A percentile compares a stretch with the other conserved stretches of the same genome.
phyloP scores from a whole-genome alignment of 2,113 vertebrate genomes.

The Prinia subflava region DNA sequence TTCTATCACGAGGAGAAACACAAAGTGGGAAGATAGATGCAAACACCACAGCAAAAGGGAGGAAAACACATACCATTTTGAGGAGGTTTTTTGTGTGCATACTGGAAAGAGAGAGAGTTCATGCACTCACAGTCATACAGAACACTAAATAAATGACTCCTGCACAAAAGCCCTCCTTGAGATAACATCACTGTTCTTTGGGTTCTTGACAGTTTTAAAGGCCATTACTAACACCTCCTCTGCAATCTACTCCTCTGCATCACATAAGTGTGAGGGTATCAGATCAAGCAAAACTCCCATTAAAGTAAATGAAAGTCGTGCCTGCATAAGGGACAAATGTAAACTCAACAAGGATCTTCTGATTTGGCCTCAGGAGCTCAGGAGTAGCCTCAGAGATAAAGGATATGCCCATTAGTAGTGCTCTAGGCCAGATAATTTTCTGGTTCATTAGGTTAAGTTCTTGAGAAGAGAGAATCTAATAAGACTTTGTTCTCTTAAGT shows the following conservation, averaged over 20 bases:
- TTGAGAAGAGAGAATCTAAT: slow-evolving; percentile 9
- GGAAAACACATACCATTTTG: background rate
- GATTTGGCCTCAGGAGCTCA: background rate
- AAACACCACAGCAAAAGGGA: background rate
- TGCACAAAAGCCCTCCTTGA: background rate
- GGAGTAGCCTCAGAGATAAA: background rate
- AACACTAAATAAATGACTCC: background rate
- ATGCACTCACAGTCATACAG: background rate
- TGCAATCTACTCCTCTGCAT: background rate
- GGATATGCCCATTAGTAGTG: background rate
- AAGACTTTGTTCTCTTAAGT: slow-evolving; percentile 36
- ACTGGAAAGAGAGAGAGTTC: background rate
- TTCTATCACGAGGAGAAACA: background rate
- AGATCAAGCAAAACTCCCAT: background rate
- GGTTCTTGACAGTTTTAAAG: background rate
- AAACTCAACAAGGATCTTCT: background rate
- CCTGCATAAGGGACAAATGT: background rate
- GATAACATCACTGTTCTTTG: background rate
- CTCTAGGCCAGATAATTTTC: slow-evolving; percentile 28
- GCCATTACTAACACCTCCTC: slow-evolving; percentile 14
- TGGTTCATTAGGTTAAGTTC: slow-evolving; percentile 38
- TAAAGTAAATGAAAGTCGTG: background rate
- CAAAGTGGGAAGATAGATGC: background rate
- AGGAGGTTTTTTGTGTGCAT: background rate
- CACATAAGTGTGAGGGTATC: background rate